Percentiles rank a stretch among this genome's conserved stretches.
Conservation (phyloP, 2,888 invertebrate species). For the Tineola bisselliella region DNA sequence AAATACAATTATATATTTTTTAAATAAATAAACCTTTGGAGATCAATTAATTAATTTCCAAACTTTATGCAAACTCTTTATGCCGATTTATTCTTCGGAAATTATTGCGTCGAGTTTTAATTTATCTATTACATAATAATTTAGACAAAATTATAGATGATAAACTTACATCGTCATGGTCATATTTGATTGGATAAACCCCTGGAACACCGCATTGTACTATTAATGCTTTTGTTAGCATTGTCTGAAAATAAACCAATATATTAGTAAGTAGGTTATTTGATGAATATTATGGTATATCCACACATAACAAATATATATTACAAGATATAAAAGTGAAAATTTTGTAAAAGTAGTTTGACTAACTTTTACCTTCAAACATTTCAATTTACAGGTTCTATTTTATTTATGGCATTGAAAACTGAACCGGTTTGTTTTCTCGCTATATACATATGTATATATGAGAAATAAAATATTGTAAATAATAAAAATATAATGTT, state of each 20-base stretch:
- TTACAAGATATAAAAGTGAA: conserved; percentile 3
- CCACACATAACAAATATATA: neutral
- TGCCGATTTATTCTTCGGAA: too few species aligned
- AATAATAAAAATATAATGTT: too few species aligned
- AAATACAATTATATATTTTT: too few species aligned
- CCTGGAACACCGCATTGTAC: neutral
- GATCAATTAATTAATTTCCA: too few species aligned
- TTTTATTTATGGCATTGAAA: neutral
- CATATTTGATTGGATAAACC: neutral
- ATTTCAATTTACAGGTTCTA: neutral
- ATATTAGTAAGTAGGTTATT: neutral
- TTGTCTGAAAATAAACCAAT: conserved; percentile 4
- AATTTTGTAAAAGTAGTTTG: conserved; percentile 1
- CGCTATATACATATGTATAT: too few species aligned
- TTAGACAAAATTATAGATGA: too few species aligned
- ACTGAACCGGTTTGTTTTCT: neutral
- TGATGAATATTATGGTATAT: too few species aligned
- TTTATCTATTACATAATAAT: too few species aligned
- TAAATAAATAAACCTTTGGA: too few species aligned
- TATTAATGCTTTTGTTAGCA: neutral
- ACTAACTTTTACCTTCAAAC: neutral
- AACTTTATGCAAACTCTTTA: too few species aligned
- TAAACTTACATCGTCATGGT: neutral
- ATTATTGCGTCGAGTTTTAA: too few species aligned
- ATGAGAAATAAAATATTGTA: too few species aligned